Evolutionary conservation across 2,113 vertebrate species (phyloP).

Genomic region (Herpetotheres cachinnans): DNA sequence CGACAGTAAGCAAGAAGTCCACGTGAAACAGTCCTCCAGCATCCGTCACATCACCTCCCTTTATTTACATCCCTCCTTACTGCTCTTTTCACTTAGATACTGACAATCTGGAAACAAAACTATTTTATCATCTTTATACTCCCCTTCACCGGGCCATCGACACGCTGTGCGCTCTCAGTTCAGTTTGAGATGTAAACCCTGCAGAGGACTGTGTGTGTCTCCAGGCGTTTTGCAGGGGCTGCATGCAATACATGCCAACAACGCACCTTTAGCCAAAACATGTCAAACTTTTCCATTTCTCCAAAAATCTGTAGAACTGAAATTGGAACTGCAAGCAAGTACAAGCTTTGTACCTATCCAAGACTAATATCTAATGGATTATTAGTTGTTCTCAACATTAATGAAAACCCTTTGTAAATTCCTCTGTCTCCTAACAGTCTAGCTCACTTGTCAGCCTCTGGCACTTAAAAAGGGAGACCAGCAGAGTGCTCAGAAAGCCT

Average conservation of each 20-base stretch:
- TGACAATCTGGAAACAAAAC: neutral
- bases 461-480: neutral
- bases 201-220: neutral
- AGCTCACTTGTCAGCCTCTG: neutral
- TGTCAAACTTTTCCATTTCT: neutral
- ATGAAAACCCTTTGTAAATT: neutral
- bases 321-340: neutral
- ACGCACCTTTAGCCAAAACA: neutral
- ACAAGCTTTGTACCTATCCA: neutral
- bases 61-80: neutral
- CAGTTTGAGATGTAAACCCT: neutral
- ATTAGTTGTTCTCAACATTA: neutral
- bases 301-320: neutral
- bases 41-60: neutral
- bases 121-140: neutral
- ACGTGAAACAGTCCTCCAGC: neutral
- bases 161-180: neutral
- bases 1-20: neutral
- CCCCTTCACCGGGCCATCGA: neutral
- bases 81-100: neutral
- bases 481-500: neutral
- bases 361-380: neutral
- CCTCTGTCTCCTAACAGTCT: neutral
- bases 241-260: neutral
- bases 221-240: neutral